Evolutionary conservation across 1,140 invertebrate species (phyloP).

Genomic region (Aphelinus certus): DNA sequence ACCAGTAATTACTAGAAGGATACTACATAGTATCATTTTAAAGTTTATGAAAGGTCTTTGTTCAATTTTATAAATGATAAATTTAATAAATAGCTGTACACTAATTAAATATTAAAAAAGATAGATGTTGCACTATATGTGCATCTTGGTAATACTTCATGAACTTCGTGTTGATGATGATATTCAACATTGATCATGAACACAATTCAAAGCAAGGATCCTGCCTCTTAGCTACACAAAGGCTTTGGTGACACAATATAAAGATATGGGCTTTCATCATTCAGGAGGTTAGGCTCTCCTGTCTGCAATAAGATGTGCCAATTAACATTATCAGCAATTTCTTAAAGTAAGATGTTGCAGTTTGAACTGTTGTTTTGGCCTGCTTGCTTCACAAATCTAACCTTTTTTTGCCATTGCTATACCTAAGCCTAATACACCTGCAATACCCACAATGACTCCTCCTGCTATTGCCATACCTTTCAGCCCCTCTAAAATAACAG

Average conservation of each 20-base stretch:
- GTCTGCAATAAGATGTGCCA: conserved; percentile 22
- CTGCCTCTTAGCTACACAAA: conserved; percentile 21
- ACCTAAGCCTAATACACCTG: conserved; percentile 81
- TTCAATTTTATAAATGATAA: conserved; percentile 9
- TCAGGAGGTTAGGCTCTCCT: conserved; percentile 13
- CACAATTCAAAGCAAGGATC: conserved; percentile 13
- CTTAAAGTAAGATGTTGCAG: neutral
- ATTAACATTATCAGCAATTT: conserved; percentile 16
- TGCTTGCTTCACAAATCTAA: conserved; percentile 16
- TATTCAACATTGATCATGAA: conserved; percentile 2
- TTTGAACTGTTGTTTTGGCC: neutral
- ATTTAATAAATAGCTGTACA: conserved; percentile 10
- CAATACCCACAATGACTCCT: conserved; percentile 81
- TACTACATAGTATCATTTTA: too few relatives aligned
- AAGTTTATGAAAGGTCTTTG: conserved; percentile 1
- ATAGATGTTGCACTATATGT: conserved; percentile 4
- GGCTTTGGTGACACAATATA: conserved; percentile 16
- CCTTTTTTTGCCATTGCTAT: conserved; percentile 78
- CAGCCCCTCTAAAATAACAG: conserved; percentile 76
- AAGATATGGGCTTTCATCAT: conserved; percentile 12
- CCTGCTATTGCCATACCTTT: conserved; percentile 89
- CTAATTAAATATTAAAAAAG: conserved; percentile 2
- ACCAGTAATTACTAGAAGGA: neutral
- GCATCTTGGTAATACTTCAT: conserved; percentile 4
- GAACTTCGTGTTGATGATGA: conserved; percentile 22